phyloP scores from a whole-genome alignment of 2,888 invertebrate species.

The Brenthis hecate region DNA sequence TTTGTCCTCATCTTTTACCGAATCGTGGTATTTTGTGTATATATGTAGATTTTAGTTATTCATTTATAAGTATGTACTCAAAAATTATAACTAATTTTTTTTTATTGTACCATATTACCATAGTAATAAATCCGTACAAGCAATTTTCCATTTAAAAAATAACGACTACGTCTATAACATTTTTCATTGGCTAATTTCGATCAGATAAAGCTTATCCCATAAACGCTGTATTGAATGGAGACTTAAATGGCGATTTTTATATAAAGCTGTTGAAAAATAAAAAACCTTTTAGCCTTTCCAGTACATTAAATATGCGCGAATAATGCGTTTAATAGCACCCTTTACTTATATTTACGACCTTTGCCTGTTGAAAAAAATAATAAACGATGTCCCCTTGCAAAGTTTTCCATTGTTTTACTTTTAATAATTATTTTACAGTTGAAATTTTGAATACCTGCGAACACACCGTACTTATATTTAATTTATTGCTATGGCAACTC shows the following conservation, averaged over 20 bases:
- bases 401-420: constrained; percentile 67
- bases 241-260: constrained; percentile 67
- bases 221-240: constrained; percentile 66
- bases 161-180: constrained; percentile 3
- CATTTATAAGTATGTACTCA: too few relatives aligned
- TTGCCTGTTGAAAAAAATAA: constrained; percentile 71
- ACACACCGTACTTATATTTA: constrained; percentile 23
- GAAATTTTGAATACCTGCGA: constrained; percentile 39
- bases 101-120: too few relatives aligned
- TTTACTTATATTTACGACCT: constrained; percentile 78
- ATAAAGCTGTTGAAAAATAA: constrained; percentile 73
- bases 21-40: too few relatives aligned
- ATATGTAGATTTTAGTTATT: too few relatives aligned
- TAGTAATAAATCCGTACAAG: background rate
- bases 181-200: constrained; percentile 37
- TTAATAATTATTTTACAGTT: constrained; percentile 56
- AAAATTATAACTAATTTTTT: too few relatives aligned
- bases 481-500: constrained; percentile 33
- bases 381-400: constrained; percentile 68
- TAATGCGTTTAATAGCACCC: constrained; percentile 81
- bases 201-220: constrained; percentile 49
- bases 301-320: constrained; percentile 80
- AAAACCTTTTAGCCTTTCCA: constrained; percentile 75
- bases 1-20: too few relatives aligned
- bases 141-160: constrained; percentile 3